These are phyloP conservation scores for Hemicentrotus pulcherrimus DNA, from an alignment of 35 echinoderm and acorn worm species.

Conservation along the genomic window DNA sequence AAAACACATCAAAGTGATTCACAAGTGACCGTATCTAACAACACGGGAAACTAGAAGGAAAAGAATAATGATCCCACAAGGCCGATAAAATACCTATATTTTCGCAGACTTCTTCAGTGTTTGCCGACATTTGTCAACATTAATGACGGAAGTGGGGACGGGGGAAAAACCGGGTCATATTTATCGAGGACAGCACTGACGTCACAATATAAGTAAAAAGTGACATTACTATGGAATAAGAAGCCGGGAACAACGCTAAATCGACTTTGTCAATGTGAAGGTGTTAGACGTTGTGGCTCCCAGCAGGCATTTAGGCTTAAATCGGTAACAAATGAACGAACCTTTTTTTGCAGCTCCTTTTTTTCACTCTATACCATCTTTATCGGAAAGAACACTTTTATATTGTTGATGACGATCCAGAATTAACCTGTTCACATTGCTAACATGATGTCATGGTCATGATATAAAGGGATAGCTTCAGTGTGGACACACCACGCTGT, in stretches of 20 bases:
- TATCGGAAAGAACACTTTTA: too few relatives aligned
- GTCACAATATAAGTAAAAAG: not conserved
- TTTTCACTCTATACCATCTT: not conserved
- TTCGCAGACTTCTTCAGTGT: not conserved
- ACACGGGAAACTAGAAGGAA: not conserved
- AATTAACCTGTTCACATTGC: too few relatives aligned
- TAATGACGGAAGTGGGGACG: not conserved
- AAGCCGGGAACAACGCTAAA: not conserved
- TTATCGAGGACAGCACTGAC: not conserved
- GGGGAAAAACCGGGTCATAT: not conserved
- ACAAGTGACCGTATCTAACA: not conserved
- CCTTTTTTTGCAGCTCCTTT: not conserved
- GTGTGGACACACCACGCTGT: too few relatives aligned
- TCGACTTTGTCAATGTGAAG: not conserved
- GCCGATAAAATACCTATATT: constrained; percentile 6
- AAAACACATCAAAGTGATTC: not conserved
- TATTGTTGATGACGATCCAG: too few relatives aligned
- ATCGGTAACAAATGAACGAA: not conserved
- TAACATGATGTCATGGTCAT: not conserved
- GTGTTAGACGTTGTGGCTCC: not conserved
- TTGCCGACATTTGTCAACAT: constrained; percentile 16
- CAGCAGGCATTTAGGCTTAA: not conserved
- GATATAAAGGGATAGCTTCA: not conserved
- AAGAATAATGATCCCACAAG: not conserved
- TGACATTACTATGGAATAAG: not conserved